A percentile compares a stretch with the other conserved stretches of the same genome.
Evolutionary conservation across 1,140 invertebrate genomes (phyloP).

Genomic region (Drosophila pachea): DNA sequence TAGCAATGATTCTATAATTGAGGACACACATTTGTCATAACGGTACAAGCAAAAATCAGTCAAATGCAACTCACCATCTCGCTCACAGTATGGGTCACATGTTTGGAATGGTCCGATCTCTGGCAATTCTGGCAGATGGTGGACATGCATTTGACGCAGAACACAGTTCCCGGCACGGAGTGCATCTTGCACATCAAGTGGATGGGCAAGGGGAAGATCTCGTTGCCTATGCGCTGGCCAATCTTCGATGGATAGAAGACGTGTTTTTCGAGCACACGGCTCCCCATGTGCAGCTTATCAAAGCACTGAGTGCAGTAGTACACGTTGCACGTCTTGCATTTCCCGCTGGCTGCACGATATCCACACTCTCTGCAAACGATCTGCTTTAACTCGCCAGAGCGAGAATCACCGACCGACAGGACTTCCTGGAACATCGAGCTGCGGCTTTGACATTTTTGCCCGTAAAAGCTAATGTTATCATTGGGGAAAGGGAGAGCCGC

Average conservation of each 20-base stretch:
- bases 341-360: constrained; percentile 17
- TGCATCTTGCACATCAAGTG: constrained; percentile 26
- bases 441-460: neutral
- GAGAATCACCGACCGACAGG: neutral
- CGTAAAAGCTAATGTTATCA: too few species aligned
- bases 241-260: constrained; percentile 8
- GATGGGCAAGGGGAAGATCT: constrained; percentile 34
- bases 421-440: neutral
- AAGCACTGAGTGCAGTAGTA: constrained; percentile 64
- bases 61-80: constrained; percentile 27
- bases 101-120: neutral
- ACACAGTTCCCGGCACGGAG: constrained; percentile 12
- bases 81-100: constrained; percentile 2
- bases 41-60: neutral
- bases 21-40: too few species aligned
- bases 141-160: constrained; percentile 35
- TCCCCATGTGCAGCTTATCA: constrained; percentile 51
- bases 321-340: constrained; percentile 60
- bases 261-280: constrained; percentile 62
- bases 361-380: constrained; percentile 62
- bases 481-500: constrained; percentile 6
- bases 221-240: constrained; percentile 27
- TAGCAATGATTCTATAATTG: constrained; percentile 34
- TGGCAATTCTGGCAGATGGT: constrained; percentile 22
- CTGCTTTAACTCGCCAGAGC: neutral